Evolutionary conservation across 2,113 vertebrate species (phyloP), one percentile per base, ranked within the genome.

Genomic region (Protobothrops flavoviridis): DNA sequence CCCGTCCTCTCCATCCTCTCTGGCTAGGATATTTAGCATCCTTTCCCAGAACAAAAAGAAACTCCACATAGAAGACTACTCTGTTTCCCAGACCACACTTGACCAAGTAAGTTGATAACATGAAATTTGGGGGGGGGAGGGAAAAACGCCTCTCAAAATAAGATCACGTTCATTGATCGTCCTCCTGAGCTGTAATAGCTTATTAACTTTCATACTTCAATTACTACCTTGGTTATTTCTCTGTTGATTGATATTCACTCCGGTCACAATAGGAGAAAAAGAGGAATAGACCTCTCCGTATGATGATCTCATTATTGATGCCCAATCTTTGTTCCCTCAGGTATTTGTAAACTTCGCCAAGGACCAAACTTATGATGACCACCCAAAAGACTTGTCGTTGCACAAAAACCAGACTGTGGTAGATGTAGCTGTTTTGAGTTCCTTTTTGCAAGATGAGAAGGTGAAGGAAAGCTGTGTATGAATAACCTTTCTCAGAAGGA

Each of bases 321-420:
- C 45, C 29, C 57, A 61, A 12, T 45, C 33, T 20, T 48, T 59
- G 17, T 33, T 90, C 89, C 97, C 94, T 61, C 95, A 99, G 99
- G 99, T 99, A 96, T 99, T 99, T 96, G 99, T 99, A 96, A 99
- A 99, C 97, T 99, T 99, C 95, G 99, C 99, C 85, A 99, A 99
- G 98, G 99, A 99, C 98, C 99, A 99, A 98, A 99, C 99, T 12
- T 99, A 99, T 0, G 99, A 99, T 8, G 99, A 99, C 96, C 98
- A 98, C 96, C 98, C 98, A 91, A 99, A 99, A 97, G 99, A 99
- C 96, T 94, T 98, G 53, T 99, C 99, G 2, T 97, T 99, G 95
- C 98, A 98, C 93, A 98, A 98, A 95, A 98, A 98, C 95, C 98
- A 99, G 89, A 98, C 98, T 56, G 94, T 97, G 52, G 96, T 99